A percentile compares a stretch with the other conserved stretches of the same genome.
Conservation (phyloP, 2,113 vertebrate species). For the Pseudolaguvia tuberculata region DNA sequence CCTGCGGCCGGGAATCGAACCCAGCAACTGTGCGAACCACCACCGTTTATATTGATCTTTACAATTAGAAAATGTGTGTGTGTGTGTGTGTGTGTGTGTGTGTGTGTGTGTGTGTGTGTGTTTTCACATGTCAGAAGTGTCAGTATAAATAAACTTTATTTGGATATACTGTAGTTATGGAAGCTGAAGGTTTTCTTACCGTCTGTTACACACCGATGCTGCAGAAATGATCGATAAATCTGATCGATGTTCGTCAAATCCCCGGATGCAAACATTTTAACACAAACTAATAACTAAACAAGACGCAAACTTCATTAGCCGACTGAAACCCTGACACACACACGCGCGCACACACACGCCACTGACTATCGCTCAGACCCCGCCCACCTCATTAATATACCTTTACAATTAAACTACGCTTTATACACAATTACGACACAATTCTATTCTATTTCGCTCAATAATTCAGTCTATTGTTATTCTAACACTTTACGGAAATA, state of each 20-base stretch:
- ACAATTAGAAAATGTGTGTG: background rate
- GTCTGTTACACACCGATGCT: slow-evolving; percentile 65
- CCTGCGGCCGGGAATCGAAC: too few relatives aligned
- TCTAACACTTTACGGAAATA: background rate
- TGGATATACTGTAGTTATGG: background rate
- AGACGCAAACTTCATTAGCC: too few relatives aligned
- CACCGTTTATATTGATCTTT: too few relatives aligned
- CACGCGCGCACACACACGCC: background rate
- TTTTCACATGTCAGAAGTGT: background rate
- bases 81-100: too few relatives aligned
- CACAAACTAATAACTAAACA: background rate
- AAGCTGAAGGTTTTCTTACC: slow-evolving; percentile 51
- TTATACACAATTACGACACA: background rate
- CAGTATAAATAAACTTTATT: background rate
- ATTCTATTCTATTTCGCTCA: background rate
- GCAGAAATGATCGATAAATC: slow-evolving; percentile 80
- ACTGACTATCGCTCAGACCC: background rate
- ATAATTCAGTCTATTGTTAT: background rate
- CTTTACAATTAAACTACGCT: too few relatives aligned
- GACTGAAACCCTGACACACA: too few relatives aligned
- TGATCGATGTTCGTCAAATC: slow-evolving; percentile 75
- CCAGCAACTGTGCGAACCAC: too few relatives aligned
- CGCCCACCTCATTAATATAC: slow-evolving; percentile 7
- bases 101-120: background rate
- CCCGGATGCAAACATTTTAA: slow-evolving; percentile 51